Evolutionary conservation across 2,113 vertebrate species (phyloP), one percentile per base, ranked within the genome.

Genomic region (Synodontis membranacea): DNA sequence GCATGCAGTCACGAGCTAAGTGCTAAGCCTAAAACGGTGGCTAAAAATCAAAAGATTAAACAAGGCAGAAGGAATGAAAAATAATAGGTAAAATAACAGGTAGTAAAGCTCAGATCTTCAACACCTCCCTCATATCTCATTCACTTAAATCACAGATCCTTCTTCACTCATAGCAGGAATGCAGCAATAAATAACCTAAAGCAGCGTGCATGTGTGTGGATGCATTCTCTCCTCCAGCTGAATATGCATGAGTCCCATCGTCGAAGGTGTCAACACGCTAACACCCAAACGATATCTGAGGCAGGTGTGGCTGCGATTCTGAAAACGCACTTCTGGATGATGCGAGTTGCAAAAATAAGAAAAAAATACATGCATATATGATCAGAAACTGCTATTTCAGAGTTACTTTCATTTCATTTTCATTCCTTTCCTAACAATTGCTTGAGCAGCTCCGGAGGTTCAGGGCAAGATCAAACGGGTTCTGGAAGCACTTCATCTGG

Each of bases 381-480:
- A 31, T 50, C 19, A 19, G 12, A 14, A 70, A 15, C 25, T 80
- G 50, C 34, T 44, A n/a, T 48, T 85, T 74, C n/a, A 50, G 48
- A 34, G 37, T 76, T 48, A n/a, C n/a, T 72, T 31, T 52, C 39
- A 25, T 78, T 68, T 19, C 72, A 14, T n/a, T 34, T 46, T 28
- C 39, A 21, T 58, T 80, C 28, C 25, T 14, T 72, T 37, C 76
- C 60, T 39, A 50, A 23, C 4, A 48, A 42, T 42, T 31, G 56
- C 76, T 52, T 0, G 48, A 62, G 39, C 76, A 44, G 60, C 11
- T 10, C 28, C 0, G 14, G 46, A 21, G 52, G 64, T 52, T 83
- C 78, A 83, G 79, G 86, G 79, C 88, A 85, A 62, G 86, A 82
- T 39, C 79, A 78, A 70, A 70, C 88, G 60, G 80, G 58, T 86